phyloP scores from a whole-genome alignment of 2,888 invertebrate species.

The Eupelmus urozonus region DNA sequence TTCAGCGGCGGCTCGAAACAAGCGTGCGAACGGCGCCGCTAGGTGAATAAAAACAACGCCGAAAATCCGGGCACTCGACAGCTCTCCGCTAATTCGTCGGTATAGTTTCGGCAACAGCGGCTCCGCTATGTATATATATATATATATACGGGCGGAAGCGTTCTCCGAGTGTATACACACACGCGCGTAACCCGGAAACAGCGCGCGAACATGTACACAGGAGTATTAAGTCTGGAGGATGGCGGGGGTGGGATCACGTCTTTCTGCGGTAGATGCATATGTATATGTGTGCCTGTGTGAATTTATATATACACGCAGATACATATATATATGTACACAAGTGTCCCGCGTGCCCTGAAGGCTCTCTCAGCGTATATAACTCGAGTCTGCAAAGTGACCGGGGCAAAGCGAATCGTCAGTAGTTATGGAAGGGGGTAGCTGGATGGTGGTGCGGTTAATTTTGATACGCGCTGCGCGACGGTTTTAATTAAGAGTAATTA shows the following conservation, averaged over 20 bases:
- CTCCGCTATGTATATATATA: not conserved
- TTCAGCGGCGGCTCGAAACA: too few species aligned
- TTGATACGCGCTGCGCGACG: not conserved
- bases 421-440: not conserved
- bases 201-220: too few species aligned
- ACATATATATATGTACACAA: not conserved
- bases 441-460: constrained; percentile 6
- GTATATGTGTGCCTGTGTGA: too few species aligned
- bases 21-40: too few species aligned
- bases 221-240: not conserved
- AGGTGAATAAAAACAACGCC: too few species aligned
- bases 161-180: not conserved
- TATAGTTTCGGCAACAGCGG: too few species aligned
- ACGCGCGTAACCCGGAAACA: not conserved
- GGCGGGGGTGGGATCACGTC: not conserved
- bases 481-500: constrained; percentile 19
- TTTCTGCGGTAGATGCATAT: not conserved
- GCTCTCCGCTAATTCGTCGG: too few species aligned
- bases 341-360: not conserved
- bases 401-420: not conserved
- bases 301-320: not conserved
- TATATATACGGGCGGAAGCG: not conserved
- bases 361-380: not conserved
- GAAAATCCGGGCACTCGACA: too few species aligned
- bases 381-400: not conserved